Base-by-base conservation (phyloP, 2,888 invertebrate species). In the Stenodema calcarata region DNA sequence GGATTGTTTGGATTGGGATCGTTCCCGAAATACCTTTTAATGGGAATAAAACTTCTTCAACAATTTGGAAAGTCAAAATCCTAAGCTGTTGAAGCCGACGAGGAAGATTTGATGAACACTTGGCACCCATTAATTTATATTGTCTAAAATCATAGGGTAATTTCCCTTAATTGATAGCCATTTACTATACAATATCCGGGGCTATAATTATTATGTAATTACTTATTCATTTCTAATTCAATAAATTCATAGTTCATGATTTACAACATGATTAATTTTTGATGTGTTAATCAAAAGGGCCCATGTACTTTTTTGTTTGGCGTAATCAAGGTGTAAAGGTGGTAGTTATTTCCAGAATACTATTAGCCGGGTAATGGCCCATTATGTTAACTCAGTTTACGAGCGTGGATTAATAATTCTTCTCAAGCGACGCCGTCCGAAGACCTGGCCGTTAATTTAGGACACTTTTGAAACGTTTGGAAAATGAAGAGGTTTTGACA, bases 221-320 rank as follows among this genome's bases (percentile, higher is more conserved):
- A 11, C 23, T 11, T 23, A 42, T 44, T 78, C 44, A 78, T 78
- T 62, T 2, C 27, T 42, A 16, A 78, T 78, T 78, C 44, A 44
- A 42, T 78, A 44, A 42, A 78, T 78, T 42, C 78, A 42, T 44
- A 18, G 41, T n/a, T 44, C 44, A 78, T 18, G 78, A 78, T 78
- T 78, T 78, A 78, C 44, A 44, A 14, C 78, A 27, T 42, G 78
- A 78, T 78, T 78, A 78, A 78, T 78, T 44, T 78, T 78, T 78
- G 78, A 78, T 78, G 78, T 78, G 78, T 78, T 78, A 78, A 78
- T 78, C 44, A 78, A 78, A 44, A 44, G 27, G 16, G 44, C 18
- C 16, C 44, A n/a, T 44, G 23, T 0, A 62, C n/a, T 62, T n/a
- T 41, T 75, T 78, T 18, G 3, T 78, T 27, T 16, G 23, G 78